Percentiles rank a stretch among this genome's conserved stretches.
These are phyloP conservation scores for Dorcus hopei DNA, from an alignment of 2,888 invertebrate species.

Conservation along the genomic window DNA sequence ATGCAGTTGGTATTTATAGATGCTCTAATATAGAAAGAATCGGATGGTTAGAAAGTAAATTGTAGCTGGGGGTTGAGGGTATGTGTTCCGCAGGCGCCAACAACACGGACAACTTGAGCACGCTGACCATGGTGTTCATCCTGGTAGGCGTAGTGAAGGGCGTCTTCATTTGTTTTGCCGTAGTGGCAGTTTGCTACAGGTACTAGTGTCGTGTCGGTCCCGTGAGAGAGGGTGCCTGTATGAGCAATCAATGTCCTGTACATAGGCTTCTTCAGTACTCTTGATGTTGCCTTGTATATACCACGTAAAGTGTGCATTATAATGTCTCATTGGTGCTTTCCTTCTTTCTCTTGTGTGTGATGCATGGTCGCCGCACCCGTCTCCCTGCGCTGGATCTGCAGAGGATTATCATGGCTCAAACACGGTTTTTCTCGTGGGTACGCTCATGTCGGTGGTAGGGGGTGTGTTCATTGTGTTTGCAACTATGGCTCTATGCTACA, in stretches of 20 bases:
- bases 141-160: conserved; percentile 88
- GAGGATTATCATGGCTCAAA: conserved; percentile 97
- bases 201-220: conserved; percentile 50
- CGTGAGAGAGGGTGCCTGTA: conserved; percentile 29
- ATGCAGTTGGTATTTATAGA: too few species aligned
- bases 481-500: conserved; percentile 98
- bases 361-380: conserved; percentile 53
- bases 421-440: conserved; percentile 96
- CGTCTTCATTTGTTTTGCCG: conserved; percentile 94
- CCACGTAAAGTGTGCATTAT: conserved; percentile 30
- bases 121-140: conserved; percentile 87
- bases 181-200: conserved; percentile 95
- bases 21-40: background rate
- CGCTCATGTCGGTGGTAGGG: conserved; percentile 98
- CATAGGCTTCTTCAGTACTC: conserved; percentile 44
- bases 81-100: conserved; percentile 63
- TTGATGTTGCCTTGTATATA: conserved; percentile 38
- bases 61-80: conserved; percentile 20
- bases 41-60: background rate
- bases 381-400: conserved; percentile 55
- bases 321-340: conserved; percentile 55
- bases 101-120: conserved; percentile 81
- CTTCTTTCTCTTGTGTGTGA: conserved; percentile 57
- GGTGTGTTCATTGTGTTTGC: conserved; percentile 98
- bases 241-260: conserved; percentile 42